Evolutionary conservation across 2,797 vertebrate genomes (phyloP), one percentile per base, ranked within the genome.

Genomic region (Hoplostethus mediterraneus): DNA sequence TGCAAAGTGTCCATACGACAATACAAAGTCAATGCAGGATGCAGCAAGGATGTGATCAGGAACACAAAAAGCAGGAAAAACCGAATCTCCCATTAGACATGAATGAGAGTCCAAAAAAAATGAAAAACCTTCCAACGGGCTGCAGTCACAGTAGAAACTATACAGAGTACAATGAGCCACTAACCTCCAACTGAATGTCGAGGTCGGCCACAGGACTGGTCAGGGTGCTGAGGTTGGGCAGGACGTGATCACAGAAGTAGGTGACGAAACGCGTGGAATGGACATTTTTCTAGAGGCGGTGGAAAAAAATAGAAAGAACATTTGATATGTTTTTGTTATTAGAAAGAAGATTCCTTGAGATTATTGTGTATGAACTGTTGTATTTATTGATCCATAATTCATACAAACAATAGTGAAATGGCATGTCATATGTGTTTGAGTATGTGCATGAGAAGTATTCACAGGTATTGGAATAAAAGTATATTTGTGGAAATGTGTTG

Each of bases 261-360:
- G 97, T 98, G 53, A 99, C 95, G 85, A 99, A 99, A 63, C 96
- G 96, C 7, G 98, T 99, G 82, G 98, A 99, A 94, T 99, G 98
- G 66, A 99, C 98, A 77, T 99, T 99, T 97, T 99, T 99, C 98
- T 99, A 80, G 52, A 80, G 62, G 62, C 21, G 68, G 0, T 62
- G 2, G 14, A 56, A 3, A 57, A 45, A 42, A 9, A 2, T 0
- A 30, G 1, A 6, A 81, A 44, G 6, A 40, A 77, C 21, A 21
- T 21, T 21, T 62, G 1, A 64, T 2, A 42, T 3, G 11, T 44
- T 59, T 5, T 4, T 25, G 25, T 54, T 12, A 30, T 6, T 51
- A 6, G 64, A 62, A 36, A 2, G 0, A 45, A 0, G 2, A 21
- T 5, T n/a, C 16, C 14, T n/a, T 17, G 4, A 3, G 21, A 51